These are phyloP conservation scores for Campylomormyrus tamandua DNA, from an alignment of 2,113 vertebrate genomes.

Conservation along the genomic window DNA sequence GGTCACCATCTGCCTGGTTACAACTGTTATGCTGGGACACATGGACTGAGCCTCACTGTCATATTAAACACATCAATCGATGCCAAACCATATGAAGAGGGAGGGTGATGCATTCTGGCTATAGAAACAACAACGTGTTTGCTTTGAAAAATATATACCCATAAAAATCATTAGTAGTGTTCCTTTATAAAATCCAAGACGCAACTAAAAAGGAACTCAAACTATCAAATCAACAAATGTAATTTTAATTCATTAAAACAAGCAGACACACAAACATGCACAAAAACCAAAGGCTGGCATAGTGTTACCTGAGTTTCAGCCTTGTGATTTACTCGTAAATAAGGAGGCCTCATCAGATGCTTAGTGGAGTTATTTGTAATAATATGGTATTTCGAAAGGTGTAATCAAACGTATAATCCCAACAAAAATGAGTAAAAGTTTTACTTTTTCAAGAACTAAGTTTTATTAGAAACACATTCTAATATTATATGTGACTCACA, in stretches of 20 bases:
- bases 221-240: not conserved
- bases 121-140: not conserved
- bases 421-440: conserved; percentile 28
- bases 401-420: not conserved
- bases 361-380: not conserved
- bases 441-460: conserved; percentile 53
- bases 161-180: not conserved
- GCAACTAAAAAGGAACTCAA: not conserved
- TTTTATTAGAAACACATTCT: conserved; percentile 54
- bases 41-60: conserved; percentile 71
- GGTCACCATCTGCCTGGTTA: conserved; percentile 86
- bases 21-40: conserved; percentile 70
- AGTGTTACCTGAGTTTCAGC: not conserved
- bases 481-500: conserved; percentile 33
- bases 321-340: not conserved
- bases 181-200: not conserved
- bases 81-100: conserved; percentile 42
- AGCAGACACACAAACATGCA: not conserved
- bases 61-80: conserved; percentile 72
- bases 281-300: not conserved
- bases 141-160: not conserved
- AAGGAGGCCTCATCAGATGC: not conserved
- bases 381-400: not conserved
- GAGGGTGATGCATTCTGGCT: not conserved
- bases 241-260: not conserved